A percentile compares a stretch with the other conserved stretches of the same genome.
phyloP scores from a whole-genome alignment of 2,888 invertebrate species.

The Dusona sp. region DNA sequence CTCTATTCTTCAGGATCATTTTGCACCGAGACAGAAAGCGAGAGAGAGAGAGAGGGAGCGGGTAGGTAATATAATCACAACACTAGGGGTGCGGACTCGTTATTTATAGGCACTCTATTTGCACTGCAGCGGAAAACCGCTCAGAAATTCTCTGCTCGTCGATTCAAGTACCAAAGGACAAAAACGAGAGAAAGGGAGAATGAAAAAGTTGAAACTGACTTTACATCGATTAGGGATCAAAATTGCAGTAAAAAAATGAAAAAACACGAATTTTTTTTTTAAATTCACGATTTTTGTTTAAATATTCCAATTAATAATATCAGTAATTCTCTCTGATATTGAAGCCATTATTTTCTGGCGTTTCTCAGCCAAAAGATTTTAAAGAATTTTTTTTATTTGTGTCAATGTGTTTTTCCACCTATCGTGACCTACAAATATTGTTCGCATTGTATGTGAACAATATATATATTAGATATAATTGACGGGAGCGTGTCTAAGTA shows the following conservation, averaged over 20 bases:
- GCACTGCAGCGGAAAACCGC: constrained; percentile 62
- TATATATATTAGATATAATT: constrained; percentile 38
- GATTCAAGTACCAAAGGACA: constrained; percentile 48
- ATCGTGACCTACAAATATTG: constrained; percentile 51
- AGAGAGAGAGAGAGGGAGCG: constrained; percentile 29
- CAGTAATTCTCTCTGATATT: not conserved
- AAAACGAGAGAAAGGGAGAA: not conserved
- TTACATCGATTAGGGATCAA: not conserved
- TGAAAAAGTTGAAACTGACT: not conserved
- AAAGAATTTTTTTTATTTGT: not conserved
- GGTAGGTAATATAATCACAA: constrained; percentile 84
- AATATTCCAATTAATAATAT: too few species aligned
- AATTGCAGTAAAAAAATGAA: not conserved
- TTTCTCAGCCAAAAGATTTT: not conserved
- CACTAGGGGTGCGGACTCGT: constrained; percentile 82
- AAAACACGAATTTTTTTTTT: not conserved
- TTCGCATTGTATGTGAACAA: constrained; percentile 15
- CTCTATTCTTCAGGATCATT: constrained; percentile 65
- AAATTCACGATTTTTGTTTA: too few species aligned
- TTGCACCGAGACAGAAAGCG: constrained; percentile 10
- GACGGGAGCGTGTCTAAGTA: constrained; percentile 46
- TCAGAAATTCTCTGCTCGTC: constrained; percentile 67
- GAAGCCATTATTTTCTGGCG: not conserved
- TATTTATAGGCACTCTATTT: constrained; percentile 83
- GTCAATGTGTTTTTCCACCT: not conserved